Base-by-base conservation (phyloP, 1,140 invertebrate species). In the Protaetia brevitarsis region DNA sequence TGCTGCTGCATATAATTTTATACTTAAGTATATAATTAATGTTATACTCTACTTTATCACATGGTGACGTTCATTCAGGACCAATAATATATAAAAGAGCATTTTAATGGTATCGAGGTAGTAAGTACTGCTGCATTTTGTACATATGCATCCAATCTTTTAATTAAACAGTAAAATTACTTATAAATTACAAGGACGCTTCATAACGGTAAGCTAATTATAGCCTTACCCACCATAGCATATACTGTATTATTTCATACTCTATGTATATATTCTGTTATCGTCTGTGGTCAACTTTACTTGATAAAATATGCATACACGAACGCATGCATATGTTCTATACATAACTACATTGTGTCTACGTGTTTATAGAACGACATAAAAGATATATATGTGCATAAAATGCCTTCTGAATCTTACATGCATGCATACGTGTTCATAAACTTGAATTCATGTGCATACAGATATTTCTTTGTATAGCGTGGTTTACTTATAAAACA, bases 221-320 rank as follows among this genome's bases (percentile, higher is more conserved):
- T 34, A 34, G n/a, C 31, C 8, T 34, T 34, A 34, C 8, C 13
- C 13, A 34, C 13, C 31, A 34, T 34, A 34, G 31, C 8, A 34
- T n/a, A n/a, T 34, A 34, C 31, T 8, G 13, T 34, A 34, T 34
- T 34, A 34, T 41, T 5, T 13, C 37, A 51, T 51, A 6, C n/a
- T n/a, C n/a, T n/a, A n/a, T n/a, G n/a, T n/a, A 51, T 51, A 10
- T 51, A 51, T 51, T 51, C 41, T 23, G 19, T 19, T 41, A 23
- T 51, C 16, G 41, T 51, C 41, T 51, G 16, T 51, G 41, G 41
- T 23, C 41, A 51, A 51, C 19, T 10, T 51, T 51, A 23, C 41
- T 51, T 51, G 16, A 51, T 51, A 23, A 51, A 51, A 51, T 51
- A 23, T 51, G 41, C 41, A 51, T 51, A 10, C 26, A 51, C 41